Base-by-base conservation (phyloP, 2,113 vertebrate genomes). In the Typhlomys cinereus region DNA sequence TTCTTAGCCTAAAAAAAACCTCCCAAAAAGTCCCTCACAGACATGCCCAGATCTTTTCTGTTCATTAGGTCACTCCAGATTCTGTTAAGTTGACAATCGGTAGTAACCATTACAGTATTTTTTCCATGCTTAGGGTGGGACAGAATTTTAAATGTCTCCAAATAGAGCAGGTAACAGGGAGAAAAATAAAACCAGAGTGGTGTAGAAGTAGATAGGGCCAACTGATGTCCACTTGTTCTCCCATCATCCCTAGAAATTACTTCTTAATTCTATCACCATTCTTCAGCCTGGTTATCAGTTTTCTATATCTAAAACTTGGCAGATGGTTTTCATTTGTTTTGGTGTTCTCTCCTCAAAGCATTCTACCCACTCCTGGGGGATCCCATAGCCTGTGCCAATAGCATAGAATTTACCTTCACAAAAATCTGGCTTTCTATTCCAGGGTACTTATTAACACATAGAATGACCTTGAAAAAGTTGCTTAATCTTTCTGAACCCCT, bases 381-480 rank as follows among this genome's bases (percentile, higher is more conserved):
- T 88, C 39, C 17, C 13, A 9, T 2, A 79, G 41, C n/a, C 27
- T 54, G 59, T 1, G 3, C 29, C 4, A 25, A 71, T 12, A 85
- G 23, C 39, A 23, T 1, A 34, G 50, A 11, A 27, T 67, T 29
- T 85, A 20, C 44, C 66, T 31, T 27, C 44, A 41, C 27, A 34
- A 36, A 86, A 80, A 54, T n/a, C 13, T 62, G 54, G 54, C 61
- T 57, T 84, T 46, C 21, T 64, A n/a, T 14, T 70, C 50, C 62
- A 20, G 4, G 17, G 52, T 90, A 46, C 59, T 18, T 62, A 34
- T 79, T 69, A 82, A 54, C 12, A 23, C 7, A 9, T 4, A 44
- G 20, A 23, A 44, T 88, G 95, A 94, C 92, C 95, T 96, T 94
- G 90, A 92, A 82, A 78, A 93, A 79, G 64, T 88, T 82, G 73